phyloP scores from a whole-genome alignment of 37 sponge, comb jelly and placozoan species.

The Spongia lamella region DNA sequence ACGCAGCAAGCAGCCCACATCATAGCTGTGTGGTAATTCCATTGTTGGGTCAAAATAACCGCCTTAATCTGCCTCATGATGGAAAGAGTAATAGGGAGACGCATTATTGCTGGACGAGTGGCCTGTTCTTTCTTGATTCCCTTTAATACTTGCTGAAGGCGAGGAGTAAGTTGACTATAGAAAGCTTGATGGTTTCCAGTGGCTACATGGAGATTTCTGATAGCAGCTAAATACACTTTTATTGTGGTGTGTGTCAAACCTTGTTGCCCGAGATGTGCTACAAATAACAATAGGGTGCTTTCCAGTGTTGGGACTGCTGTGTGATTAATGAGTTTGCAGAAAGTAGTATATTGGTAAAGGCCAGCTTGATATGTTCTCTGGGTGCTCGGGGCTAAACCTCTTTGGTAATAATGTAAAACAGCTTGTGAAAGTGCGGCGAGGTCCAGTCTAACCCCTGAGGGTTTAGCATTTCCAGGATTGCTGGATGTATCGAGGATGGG shows the following conservation, averaged over 20 bases:
- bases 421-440: slow-evolving; percentile 4
- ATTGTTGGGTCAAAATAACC: not conserved
- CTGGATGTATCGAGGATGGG: not conserved
- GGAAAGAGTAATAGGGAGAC: slow-evolving; percentile 33
- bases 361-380: slow-evolving; percentile 24
- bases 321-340: slow-evolving; percentile 15
- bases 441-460: slow-evolving; percentile 27
- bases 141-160: slow-evolving; percentile 18
- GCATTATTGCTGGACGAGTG: not conserved
- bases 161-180: too few relatives aligned
- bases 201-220: slow-evolving; percentile 28
- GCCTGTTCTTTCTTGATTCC: slow-evolving; percentile 17
- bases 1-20: slow-evolving; percentile 25
- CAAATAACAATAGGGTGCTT: slow-evolving; percentile 10
- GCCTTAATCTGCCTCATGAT: not conserved
- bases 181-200: too few relatives aligned
- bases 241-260: slow-evolving; percentile 9
- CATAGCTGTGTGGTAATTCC: too few relatives aligned
- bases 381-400: slow-evolving; percentile 37
- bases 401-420: not conserved
- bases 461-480: not conserved
- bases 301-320: not conserved
- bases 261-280: not conserved
- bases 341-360: slow-evolving; percentile 11
- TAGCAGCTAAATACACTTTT: slow-evolving; percentile 26